These are phyloP conservation scores for Tetramorium alpestre DNA, from an alignment of 1,140 invertebrate species.

Conservation along the genomic window DNA sequence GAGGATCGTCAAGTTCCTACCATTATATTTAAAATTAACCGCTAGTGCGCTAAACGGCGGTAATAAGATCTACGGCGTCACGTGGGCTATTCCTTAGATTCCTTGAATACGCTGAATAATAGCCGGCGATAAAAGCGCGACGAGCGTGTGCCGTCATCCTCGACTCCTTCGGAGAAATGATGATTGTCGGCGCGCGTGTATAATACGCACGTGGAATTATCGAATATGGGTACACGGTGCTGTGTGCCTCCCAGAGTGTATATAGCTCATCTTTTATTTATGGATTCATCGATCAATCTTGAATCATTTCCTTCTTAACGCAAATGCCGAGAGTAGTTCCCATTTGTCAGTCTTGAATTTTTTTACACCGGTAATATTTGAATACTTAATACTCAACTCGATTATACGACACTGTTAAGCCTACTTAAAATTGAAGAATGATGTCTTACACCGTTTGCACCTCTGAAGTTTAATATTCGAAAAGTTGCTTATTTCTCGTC, in stretches of 20 bases:
- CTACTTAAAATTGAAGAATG: neutral
- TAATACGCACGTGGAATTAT: neutral
- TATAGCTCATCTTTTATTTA: neutral
- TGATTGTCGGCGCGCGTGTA: slow-evolving; percentile 16
- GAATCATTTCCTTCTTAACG: slow-evolving; percentile 1
- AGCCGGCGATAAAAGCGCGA: slow-evolving; percentile 16
- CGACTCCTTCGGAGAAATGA: slow-evolving; percentile 46
- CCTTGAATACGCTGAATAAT: slow-evolving; percentile 49
- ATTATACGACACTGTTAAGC: neutral
- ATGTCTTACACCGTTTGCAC: neutral
- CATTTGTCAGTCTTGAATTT: neutral
- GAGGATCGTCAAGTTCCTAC: slow-evolving; percentile 2
- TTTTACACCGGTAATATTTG: neutral
- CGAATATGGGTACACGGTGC: neutral
- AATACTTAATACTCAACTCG: neutral
- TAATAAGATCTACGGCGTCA: slow-evolving; percentile 29
- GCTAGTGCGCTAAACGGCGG: neutral
- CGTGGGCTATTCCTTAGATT: slow-evolving; percentile 31
- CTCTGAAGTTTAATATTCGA: neutral
- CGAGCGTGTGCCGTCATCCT: slow-evolving; percentile 37
- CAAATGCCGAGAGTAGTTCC: neutral
- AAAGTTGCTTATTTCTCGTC: neutral
- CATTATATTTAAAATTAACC: slow-evolving; percentile 46
- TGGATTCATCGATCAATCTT: neutral
- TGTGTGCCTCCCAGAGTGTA: neutral